Conservation (phyloP, 37 sponge, comb jelly and placozoan species). For the Halisarca cf. caerulea region DNA sequence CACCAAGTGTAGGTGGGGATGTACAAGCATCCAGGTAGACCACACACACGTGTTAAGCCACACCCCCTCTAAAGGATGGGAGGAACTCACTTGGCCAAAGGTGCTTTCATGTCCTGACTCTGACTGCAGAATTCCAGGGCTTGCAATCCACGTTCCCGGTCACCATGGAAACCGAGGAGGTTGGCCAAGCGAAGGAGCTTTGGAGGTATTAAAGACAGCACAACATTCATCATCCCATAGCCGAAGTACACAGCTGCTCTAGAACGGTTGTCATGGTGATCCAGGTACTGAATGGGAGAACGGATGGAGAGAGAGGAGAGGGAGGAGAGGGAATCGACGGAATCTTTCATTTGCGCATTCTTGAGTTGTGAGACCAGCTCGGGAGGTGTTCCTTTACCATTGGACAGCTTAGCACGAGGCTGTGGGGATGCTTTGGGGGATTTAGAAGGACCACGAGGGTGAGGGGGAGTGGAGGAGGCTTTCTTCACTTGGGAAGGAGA, state of each 20-base stretch:
- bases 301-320: neutral
- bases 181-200: slow-evolving; percentile 91
- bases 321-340: neutral
- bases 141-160: slow-evolving; percentile 76
- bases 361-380: no score
- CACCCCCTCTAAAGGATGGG: neutral
- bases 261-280: slow-evolving; percentile 37
- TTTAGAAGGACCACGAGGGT: no score
- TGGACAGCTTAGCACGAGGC: neutral
- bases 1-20: no score
- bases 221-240: slow-evolving; percentile 89
- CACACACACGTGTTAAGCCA: no score
- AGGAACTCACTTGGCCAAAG: slow-evolving; percentile 74
- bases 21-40: no score
- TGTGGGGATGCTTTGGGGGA: neutral
- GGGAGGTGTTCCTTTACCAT: neutral
- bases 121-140: slow-evolving; percentile 74
- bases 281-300: slow-evolving; percentile 14
- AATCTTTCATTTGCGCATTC: neutral
- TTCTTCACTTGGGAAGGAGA: neutral
- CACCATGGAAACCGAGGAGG: slow-evolving; percentile 92
- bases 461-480: neutral
- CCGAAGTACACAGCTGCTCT: slow-evolving; percentile 85
- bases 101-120: slow-evolving; percentile 87
- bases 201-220: slow-evolving; percentile 93